Base-by-base conservation (phyloP, 2,797 vertebrate genomes). In the Galaxias olidus region DNA sequence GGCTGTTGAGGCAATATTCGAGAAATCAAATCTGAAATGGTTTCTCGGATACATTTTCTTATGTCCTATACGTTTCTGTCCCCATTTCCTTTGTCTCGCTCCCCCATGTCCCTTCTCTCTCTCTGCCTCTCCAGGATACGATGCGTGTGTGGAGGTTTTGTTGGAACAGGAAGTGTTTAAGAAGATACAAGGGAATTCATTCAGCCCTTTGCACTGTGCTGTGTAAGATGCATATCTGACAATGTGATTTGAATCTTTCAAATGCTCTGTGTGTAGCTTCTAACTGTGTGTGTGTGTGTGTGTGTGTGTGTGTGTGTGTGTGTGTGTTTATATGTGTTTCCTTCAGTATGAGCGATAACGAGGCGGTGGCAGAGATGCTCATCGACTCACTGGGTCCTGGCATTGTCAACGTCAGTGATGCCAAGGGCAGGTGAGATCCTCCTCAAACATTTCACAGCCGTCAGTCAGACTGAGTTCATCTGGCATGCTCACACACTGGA, bases 141-240 rank as follows among this genome's bases (percentile, higher is more conserved):
- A 98, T 68, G 94, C 93, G 0, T 99, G 96, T 89, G 96, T 98
- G 80, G 96, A 98, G 85, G 88, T 97, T 71, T 84, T 99, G 75
- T 82, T 99, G 71, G 95, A 98, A 80, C 93, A 96, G 74, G 95
- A 97, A 65, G 82, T 89, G 77, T 95, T 95, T 84, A 93, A 93
- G 85, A 95, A 93, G 84, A 90, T 89, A 68, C 94, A 95, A 85
- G 96, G 97, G 81, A 98, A 98, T 90, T 87, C 94, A 64, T 99
- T 99, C 86, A 97, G 93, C 85, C 95, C 96, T 0, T 92, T 99
- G 80, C 97, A 98, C 92, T 99, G 97, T 88, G 96, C 97, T 68
- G 96, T 98, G 97, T 99, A 95, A 96, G 97, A 79, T 82, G 17
- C 8, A 40, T 5, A 10, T 7, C 30, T 30, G 6, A 6, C 30